Evolutionary conservation across 2,888 invertebrate genomes (phyloP).

Genomic region (Caenorhabditis macrosperma): DNA sequence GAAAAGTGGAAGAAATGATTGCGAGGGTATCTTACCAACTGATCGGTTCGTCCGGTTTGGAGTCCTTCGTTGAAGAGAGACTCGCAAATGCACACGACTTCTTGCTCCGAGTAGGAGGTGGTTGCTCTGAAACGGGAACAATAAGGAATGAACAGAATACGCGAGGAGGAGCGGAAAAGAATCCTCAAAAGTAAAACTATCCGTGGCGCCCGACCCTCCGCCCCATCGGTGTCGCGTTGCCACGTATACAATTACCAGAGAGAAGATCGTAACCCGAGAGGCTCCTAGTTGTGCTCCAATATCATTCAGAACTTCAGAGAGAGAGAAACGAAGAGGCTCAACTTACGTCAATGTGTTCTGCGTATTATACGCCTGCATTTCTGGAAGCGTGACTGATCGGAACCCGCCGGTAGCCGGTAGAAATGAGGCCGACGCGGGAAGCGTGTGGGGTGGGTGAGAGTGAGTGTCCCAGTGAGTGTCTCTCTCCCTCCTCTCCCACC

Average conservation of each 20-base stretch:
- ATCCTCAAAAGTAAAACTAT: slow-evolving; percentile 55
- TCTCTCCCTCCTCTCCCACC: slow-evolving; percentile 14
- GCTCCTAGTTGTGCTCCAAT: slow-evolving; percentile 37
- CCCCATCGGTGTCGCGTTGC: slow-evolving; percentile 54
- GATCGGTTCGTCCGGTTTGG: slow-evolving; percentile 65
- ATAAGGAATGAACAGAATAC: slow-evolving; percentile 17
- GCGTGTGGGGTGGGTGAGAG: slow-evolving; percentile 31
- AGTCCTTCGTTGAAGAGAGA: slow-evolving; percentile 69
- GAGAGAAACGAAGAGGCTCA: slow-evolving; percentile 28
- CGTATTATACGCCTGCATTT: slow-evolving; percentile 43
- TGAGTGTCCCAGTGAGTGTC: slow-evolving; percentile 32
- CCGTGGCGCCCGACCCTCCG: slow-evolving; percentile 45
- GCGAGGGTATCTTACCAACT: slow-evolving; percentile 58
- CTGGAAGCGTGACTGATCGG: not conserved
- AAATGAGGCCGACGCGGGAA: slow-evolving; percentile 26
- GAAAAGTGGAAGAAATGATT: not conserved
- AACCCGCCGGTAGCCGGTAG: slow-evolving; percentile 29
- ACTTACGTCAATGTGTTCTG: slow-evolving; percentile 50
- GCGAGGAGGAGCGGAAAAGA: slow-evolving; percentile 18
- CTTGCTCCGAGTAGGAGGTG: slow-evolving; percentile 66
- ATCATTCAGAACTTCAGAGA: slow-evolving; percentile 4
- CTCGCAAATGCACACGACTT: slow-evolving; percentile 70
- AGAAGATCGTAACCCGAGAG: slow-evolving; percentile 59
- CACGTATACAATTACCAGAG: slow-evolving; percentile 61
- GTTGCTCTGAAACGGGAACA: slow-evolving; percentile 55